Evolutionary conservation across 2,888 invertebrate genomes (phyloP).

Genomic region (Diploptera punctata): DNA sequence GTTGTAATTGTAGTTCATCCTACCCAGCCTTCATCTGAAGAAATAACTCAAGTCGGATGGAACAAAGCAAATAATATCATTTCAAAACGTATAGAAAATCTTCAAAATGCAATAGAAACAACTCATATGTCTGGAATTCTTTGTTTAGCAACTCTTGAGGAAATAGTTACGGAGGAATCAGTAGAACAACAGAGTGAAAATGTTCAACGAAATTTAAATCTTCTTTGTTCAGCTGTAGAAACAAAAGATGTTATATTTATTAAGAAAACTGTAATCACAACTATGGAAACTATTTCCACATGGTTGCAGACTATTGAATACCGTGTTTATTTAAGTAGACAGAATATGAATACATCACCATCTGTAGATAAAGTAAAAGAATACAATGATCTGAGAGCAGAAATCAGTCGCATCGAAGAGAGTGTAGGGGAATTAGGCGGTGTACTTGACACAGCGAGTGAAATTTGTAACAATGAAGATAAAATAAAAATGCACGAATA

Average conservation of each 20-base stretch:
- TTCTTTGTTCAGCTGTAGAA: constrained; percentile 65
- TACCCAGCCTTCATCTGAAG: background rate
- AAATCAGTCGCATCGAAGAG: constrained; percentile 68
- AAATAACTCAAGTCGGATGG: constrained; percentile 52
- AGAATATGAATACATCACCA: constrained; percentile 63
- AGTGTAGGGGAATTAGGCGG: constrained; percentile 63
- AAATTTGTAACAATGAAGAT: constrained; percentile 58
- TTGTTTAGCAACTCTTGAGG: constrained; percentile 66
- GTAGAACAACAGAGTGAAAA: constrained; percentile 62
- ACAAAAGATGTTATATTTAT: constrained; percentile 63
- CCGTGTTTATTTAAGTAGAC: constrained; percentile 69
- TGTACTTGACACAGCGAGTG: constrained; percentile 59
- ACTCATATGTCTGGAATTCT: constrained; percentile 67
- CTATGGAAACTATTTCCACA: constrained; percentile 81
- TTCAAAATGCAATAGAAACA: constrained; percentile 61
- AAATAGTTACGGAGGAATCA: constrained; percentile 61
- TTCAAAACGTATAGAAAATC: constrained; percentile 61
- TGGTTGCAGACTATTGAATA: constrained; percentile 89
- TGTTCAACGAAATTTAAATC: constrained; percentile 65
- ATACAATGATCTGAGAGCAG: constrained; percentile 60
- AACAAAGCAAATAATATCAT: constrained; percentile 62
- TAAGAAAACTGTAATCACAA: constrained; percentile 73
- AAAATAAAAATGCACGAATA: constrained; percentile 61
- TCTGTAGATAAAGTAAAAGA: constrained; percentile 49
- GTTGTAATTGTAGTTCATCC: no score